These are phyloP conservation scores for Chelon auratus DNA, from an alignment of 2,797 vertebrate genomes.

Conservation along the genomic window DNA sequence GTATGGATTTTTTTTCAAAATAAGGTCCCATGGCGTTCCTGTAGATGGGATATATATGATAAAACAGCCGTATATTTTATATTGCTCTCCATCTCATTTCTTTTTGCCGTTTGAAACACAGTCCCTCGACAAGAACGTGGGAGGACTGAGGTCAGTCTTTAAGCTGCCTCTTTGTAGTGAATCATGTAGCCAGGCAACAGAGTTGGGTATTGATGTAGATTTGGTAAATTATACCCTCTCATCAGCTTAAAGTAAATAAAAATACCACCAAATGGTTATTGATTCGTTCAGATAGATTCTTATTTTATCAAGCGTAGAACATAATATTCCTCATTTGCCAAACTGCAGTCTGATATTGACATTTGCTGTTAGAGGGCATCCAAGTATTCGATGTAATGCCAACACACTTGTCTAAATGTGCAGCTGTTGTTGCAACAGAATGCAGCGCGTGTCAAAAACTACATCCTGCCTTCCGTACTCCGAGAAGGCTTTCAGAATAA, in stretches of 20 bases:
- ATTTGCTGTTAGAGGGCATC: constrained; percentile 53
- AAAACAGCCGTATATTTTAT: no score
- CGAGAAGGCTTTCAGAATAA: constrained; percentile 2
- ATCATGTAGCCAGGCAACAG: constrained; percentile 30
- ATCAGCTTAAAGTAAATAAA: constrained; percentile 49
- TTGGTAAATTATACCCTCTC: constrained; percentile 39
- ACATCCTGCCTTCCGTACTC: neutral
- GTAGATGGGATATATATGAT: no score
- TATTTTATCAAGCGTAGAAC: constrained; percentile 44
- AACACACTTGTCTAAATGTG: constrained; percentile 23
- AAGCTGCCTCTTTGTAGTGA: constrained; percentile 21
- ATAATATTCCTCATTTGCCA: constrained; percentile 58
- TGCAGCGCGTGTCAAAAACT: neutral
- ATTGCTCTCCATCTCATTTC: constrained; percentile 1
- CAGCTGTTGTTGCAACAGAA: constrained; percentile 6
- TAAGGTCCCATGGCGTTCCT: no score
- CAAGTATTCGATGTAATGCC: constrained; percentile 26
- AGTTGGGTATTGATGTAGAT: constrained; percentile 9
- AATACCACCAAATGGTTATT: constrained; percentile 57
- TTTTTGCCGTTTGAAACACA: constrained; percentile 7
- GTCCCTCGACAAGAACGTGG: constrained; percentile 1
- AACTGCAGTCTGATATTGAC: constrained; percentile 62
- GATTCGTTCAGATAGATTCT: constrained; percentile 50
- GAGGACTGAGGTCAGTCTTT: constrained; percentile 17
- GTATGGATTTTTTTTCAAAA: no score